phyloP scores from a whole-genome alignment of 2,797 vertebrate species.

The Clarias pachynema region DNA sequence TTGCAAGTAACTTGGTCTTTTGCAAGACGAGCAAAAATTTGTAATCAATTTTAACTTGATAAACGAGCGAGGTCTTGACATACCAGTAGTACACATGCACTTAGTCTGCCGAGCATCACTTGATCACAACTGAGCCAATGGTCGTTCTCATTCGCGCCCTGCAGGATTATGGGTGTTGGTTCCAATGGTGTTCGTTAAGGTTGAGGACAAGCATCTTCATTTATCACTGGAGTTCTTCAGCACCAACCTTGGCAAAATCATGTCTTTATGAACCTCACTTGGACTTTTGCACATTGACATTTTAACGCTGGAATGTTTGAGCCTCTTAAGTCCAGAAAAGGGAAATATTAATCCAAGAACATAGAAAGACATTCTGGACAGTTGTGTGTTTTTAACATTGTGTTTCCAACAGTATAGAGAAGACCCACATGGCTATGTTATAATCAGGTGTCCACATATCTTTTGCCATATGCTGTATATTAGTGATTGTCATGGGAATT shows the following conservation, averaged over 20 bases:
- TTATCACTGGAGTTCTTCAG: not conserved
- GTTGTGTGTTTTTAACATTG: not conserved
- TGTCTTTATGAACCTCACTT: not conserved
- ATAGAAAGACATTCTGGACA: not conserved
- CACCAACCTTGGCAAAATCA: not conserved
- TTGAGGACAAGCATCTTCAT: not conserved
- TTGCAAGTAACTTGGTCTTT: no score
- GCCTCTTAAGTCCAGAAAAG: not conserved
- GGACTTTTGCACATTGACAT: not conserved
- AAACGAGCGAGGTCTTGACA: no score
- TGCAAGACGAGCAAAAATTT: no score
- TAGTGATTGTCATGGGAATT: slow-evolving; percentile 38
- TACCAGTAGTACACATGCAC: no score
- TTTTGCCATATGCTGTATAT: slow-evolving; percentile 9
- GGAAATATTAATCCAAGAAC: not conserved
- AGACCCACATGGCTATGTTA: not conserved
- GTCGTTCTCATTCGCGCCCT: no score
- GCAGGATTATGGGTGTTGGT: no score
- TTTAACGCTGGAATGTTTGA: not conserved
- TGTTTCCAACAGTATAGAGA: not conserved
- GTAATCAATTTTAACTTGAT: no score
- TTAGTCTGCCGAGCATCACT: no score
- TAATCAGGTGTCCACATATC: not conserved
- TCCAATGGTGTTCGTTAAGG: not conserved
- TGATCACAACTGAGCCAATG: no score